Conservation (phyloP, 2,888 invertebrate species). For the Pseudococcus jackbeardsleyi region DNA sequence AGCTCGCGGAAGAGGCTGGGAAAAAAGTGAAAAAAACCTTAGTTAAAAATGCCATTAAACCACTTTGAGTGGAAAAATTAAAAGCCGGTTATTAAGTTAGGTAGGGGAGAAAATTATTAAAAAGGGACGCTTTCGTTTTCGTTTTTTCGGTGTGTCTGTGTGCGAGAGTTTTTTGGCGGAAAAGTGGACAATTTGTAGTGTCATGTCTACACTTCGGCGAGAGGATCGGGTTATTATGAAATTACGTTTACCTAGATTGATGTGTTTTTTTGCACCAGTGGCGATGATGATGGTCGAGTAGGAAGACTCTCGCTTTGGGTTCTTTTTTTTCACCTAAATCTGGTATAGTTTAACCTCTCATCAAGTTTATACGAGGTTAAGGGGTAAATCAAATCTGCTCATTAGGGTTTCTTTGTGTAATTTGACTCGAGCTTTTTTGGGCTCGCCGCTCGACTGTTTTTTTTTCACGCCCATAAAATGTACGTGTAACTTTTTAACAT, state of each 20-base stretch:
- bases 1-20: not conserved
- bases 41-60: constrained; percentile 62
- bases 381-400: constrained; percentile 46
- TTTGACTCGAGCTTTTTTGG: constrained; percentile 20
- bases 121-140: constrained; percentile 21
- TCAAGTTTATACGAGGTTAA: constrained; percentile 41
- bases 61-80: constrained; percentile 62
- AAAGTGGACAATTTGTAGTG: constrained; percentile 55
- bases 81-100: constrained; percentile 62
- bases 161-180: constrained; percentile 6
- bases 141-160: not conserved
- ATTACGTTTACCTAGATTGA: constrained; percentile 47
- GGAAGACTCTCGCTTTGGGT: not conserved
- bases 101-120: constrained; percentile 57
- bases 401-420: constrained; percentile 44
- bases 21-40: constrained; percentile 26
- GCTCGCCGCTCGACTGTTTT: not conserved
- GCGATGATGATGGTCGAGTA: not conserved
- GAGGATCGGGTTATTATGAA: constrained; percentile 15
- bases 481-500: constrained; percentile 17
- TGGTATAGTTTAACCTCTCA: constrained; percentile 42
- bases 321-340: constrained; percentile 24
- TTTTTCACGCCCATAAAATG: constrained; percentile 1
- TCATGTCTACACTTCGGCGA: constrained; percentile 28
- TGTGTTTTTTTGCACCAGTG: constrained; percentile 12